phyloP scores from a whole-genome alignment of 2,113 vertebrate species.

The Corydoras maculifer region DNA sequence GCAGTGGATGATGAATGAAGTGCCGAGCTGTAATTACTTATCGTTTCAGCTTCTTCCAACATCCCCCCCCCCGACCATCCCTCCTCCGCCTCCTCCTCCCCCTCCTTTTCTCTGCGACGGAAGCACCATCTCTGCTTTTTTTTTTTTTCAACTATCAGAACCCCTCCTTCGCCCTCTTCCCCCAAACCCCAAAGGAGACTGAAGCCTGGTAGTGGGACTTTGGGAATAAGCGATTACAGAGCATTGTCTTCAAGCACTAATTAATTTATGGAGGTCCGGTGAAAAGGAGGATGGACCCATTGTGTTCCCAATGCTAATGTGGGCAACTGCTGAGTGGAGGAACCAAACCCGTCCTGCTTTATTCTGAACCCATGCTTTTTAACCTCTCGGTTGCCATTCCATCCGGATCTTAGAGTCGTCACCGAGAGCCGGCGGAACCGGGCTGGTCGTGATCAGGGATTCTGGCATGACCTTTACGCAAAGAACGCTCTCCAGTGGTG shows the following conservation, averaged over 20 bases:
- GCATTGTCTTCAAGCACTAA: constrained; percentile 25
- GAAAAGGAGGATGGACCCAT: constrained; percentile 6
- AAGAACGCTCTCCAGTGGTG: neutral
- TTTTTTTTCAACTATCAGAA: neutral
- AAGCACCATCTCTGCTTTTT: constrained; percentile 28
- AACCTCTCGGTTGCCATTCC: neutral
- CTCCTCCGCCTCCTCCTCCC: constrained; percentile 36
- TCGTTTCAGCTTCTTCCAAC: constrained; percentile 66
- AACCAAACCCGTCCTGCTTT: too few species aligned
- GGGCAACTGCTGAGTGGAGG: too few species aligned
- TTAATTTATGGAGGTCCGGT: constrained; percentile 25
- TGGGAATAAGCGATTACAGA: constrained; percentile 29
- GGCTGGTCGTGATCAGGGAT: constrained; percentile 9
- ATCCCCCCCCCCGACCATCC: constrained; percentile 5
- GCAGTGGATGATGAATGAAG: constrained; percentile 83
- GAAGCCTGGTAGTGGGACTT: constrained; percentile 14
- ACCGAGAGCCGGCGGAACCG: neutral
- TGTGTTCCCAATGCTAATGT: neutral
- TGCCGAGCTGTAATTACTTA: constrained; percentile 81
- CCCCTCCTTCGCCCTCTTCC: neutral
- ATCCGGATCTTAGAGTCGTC: neutral
- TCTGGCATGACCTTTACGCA: constrained; percentile 16
- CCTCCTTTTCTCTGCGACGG: constrained; percentile 33
- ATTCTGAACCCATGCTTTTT: too few species aligned
- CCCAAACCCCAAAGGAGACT: neutral